Conservation (phyloP, 1,140 invertebrate genomes). For the Tetraneura akinire region DNA sequence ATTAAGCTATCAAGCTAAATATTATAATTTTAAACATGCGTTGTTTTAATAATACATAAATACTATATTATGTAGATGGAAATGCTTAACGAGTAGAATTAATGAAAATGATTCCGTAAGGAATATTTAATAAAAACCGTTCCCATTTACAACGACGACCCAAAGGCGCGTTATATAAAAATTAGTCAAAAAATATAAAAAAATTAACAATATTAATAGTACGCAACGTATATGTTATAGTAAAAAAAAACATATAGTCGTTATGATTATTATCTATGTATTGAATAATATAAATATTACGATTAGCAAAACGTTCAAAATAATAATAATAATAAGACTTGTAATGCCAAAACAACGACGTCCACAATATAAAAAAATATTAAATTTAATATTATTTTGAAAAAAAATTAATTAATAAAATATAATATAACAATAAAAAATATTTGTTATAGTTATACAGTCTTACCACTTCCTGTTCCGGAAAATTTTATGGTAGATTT, state of each 20-base stretch:
- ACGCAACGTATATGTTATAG: neutral
- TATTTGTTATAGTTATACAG: constrained; percentile 24
- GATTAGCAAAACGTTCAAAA: constrained; percentile 46
- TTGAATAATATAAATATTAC: constrained; percentile 24
- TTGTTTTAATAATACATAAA: too few relatives aligned
- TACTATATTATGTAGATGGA: neutral
- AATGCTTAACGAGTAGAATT: constrained; percentile 13
- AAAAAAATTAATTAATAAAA: too few relatives aligned
- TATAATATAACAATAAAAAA: neutral
- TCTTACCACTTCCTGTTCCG: constrained; percentile 51
- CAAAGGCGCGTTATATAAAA: neutral
- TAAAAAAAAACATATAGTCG: neutral
- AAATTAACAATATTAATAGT: too few relatives aligned
- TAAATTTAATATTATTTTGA: neutral
- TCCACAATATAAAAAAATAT: constrained; percentile 40
- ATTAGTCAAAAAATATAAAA: constrained; percentile 10
- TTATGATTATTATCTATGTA: neutral
- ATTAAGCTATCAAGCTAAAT: neutral
- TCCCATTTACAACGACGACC: constrained; percentile 6
- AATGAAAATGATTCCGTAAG: neutral
- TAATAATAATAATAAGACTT: neutral
- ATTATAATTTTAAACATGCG: neutral
- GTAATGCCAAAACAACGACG: constrained; percentile 47
- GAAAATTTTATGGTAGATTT: constrained; percentile 47
- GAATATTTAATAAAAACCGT: neutral